A percentile compares a stretch with the other conserved stretches of the same genome.
Conservation (phyloP, 2,888 invertebrate genomes). For the Acronicta psi region DNA sequence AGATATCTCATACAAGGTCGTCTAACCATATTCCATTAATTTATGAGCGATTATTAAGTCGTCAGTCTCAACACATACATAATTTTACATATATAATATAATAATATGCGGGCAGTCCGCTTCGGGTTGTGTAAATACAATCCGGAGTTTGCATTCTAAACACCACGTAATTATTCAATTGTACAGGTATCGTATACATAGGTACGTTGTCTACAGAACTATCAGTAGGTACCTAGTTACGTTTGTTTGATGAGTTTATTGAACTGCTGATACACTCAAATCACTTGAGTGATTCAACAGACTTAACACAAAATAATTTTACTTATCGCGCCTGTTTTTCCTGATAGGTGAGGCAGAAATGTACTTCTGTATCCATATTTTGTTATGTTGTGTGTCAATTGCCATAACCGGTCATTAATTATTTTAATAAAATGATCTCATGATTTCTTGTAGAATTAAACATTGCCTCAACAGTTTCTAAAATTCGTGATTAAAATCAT, state of each 20-base stretch:
- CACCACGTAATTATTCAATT: conserved; percentile 79
- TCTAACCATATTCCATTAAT: conserved; percentile 2
- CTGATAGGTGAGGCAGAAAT: no score
- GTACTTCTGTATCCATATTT: no score
- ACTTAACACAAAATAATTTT: no score
- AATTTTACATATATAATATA: conserved; percentile 41
- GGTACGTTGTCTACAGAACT: not conserved
- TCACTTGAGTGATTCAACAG: no score
- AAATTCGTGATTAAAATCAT: no score
- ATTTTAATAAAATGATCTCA: no score
- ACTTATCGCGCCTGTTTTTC: no score
- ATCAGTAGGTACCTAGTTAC: not conserved
- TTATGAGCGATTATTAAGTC: conserved; percentile 26
- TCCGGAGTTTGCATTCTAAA: conserved; percentile 74
- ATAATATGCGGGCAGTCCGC: conserved; percentile 50
- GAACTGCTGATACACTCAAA: not conserved
- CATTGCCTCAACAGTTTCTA: no score
- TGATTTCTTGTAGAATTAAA: no score
- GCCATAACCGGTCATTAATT: no score
- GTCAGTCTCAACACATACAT: conserved; percentile 28
- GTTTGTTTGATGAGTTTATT: not conserved
- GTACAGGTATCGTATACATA: conserved; percentile 60
- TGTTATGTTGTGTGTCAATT: no score
- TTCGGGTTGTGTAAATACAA: conserved; percentile 69
- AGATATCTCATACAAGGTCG: conserved; percentile 1